Percentiles rank a stretch among this genome's conserved stretches.
Conservation (phyloP, 2,113 vertebrate species). For the Cephalopterus ornatus region DNA sequence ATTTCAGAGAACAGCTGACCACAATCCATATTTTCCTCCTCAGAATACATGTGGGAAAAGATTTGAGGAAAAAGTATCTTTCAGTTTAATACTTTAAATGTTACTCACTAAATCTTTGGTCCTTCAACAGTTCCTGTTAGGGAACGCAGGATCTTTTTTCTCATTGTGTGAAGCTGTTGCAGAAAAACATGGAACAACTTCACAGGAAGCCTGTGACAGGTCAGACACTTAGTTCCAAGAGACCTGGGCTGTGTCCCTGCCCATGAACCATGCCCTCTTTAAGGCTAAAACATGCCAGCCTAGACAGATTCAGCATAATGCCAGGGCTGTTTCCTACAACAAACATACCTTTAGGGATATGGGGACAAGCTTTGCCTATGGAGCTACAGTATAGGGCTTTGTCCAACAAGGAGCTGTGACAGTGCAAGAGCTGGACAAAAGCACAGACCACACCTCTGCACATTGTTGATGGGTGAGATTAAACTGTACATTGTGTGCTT, state of each 20-base stretch:
- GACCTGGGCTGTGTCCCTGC: not conserved
- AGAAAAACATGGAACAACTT: not conserved
- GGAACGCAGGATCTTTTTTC: not conserved
- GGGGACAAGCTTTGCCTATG: not conserved
- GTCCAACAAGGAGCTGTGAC: not conserved
- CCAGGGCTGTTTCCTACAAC: not conserved
- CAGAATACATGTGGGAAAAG: not conserved
- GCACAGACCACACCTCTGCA: not conserved
- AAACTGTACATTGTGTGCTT: not conserved
- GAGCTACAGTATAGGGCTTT: not conserved
- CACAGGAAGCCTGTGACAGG: not conserved
- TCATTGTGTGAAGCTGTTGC: not conserved
- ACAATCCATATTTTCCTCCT: not conserved
- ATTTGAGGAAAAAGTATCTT: not conserved
- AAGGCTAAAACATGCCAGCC: not conserved
- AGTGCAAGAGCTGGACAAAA: not conserved
- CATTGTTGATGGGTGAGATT: not conserved
- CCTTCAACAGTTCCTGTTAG: not conserved
- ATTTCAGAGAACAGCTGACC: slow-evolving; percentile 14
- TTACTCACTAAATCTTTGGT: not conserved
- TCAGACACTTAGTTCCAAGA: not conserved
- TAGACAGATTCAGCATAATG: not conserved
- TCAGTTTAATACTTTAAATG: not conserved
- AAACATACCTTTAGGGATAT: not conserved
- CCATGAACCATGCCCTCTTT: not conserved